A percentile compares a stretch with the other conserved stretches of the same genome.
phyloP scores from a whole-genome alignment of 2,113 vertebrate genomes.

The Anhinga rufa region DNA sequence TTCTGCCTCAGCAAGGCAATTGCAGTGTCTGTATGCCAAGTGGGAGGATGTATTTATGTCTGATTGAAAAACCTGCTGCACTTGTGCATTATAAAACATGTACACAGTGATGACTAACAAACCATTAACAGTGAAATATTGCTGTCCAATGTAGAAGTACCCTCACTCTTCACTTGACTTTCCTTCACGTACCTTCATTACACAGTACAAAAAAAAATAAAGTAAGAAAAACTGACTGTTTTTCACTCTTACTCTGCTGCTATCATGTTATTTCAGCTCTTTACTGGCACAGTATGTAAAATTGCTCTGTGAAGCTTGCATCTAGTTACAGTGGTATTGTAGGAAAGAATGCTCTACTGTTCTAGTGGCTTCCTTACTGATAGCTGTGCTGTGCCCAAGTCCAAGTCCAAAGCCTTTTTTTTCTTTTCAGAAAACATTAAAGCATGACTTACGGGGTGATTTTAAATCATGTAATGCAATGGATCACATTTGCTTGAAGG shows the following conservation, averaged over 20 bases:
- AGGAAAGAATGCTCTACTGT: neutral
- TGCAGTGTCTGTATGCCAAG: neutral
- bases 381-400: neutral
- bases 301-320: neutral
- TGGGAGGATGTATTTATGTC: neutral
- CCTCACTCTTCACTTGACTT: neutral
- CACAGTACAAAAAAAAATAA: neutral
- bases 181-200: neutral
- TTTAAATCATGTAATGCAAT: neutral
- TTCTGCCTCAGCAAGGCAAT: neutral
- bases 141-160: neutral
- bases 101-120: neutral
- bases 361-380: neutral
- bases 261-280: neutral
- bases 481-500: neutral
- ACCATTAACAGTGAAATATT: neutral
- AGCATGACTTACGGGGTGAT: neutral
- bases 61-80: neutral
- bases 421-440: neutral
- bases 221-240: neutral
- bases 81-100: neutral
- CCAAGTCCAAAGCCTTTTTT: neutral
- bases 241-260: neutral
- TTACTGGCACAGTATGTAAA: neutral
- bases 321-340: neutral